A percentile compares a stretch with the other conserved stretches of the same genome.
Conservation (phyloP, 2,113 vertebrate genomes). For the Nerophis lumbriciformis region DNA sequence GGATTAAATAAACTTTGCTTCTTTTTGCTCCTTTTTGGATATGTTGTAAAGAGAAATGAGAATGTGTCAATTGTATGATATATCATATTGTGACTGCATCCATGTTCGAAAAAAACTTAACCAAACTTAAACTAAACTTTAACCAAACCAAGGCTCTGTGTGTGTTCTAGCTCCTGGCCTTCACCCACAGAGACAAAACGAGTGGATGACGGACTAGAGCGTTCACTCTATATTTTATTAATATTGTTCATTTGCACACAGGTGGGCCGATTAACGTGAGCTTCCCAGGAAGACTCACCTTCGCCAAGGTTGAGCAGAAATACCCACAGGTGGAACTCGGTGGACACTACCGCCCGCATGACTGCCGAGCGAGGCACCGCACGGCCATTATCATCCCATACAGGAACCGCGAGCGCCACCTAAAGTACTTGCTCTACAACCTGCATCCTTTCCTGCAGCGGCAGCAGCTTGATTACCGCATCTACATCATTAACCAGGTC, state of each 20-base stretch:
- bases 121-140: no score
- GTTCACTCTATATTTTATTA: no score
- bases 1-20: no score
- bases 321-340: conserved; percentile 73
- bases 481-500: conserved; percentile 81
- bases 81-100: no score
- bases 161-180: no score
- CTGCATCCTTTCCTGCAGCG: conserved; percentile 78
- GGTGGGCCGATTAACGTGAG: conserved; percentile 75
- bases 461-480: conserved; percentile 76
- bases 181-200: no score
- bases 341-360: conserved; percentile 71
- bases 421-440: conserved; percentile 76
- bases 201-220: no score
- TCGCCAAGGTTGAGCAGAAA: conserved; percentile 63
- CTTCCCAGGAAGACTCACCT: conserved; percentile 66
- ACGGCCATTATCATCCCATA: conserved; percentile 77
- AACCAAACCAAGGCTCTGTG: no score
- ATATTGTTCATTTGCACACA: conserved; percentile 11
- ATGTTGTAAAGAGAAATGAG: no score
- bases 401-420: conserved; percentile 70
- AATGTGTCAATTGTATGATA: no score
- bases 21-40: no score
- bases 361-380: conserved; percentile 71
- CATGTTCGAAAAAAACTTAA: no score